phyloP scores from a whole-genome alignment of 2,797 vertebrate species.

The Hypotaenidia okinawae region DNA sequence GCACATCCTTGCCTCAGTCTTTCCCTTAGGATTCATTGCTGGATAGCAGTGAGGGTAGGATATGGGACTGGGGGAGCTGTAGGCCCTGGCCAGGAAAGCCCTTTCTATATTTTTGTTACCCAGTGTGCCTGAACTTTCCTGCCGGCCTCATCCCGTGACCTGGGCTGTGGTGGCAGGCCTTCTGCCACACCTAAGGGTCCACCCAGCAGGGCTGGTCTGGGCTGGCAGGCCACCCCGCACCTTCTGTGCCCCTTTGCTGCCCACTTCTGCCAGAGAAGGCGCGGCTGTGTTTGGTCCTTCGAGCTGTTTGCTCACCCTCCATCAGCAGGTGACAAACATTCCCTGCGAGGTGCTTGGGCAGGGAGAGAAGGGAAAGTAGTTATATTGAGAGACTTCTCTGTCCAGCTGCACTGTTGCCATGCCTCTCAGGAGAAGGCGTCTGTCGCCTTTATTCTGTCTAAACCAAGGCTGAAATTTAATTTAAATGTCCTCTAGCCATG shows the following conservation, averaged over 20 bases:
- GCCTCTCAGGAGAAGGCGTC: neutral
- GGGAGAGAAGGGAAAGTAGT: neutral
- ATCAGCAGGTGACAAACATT: neutral
- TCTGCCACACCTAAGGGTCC: neutral
- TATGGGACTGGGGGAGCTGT: neutral
- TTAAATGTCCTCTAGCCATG: neutral
- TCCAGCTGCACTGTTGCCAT: neutral
- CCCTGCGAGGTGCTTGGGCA: neutral
- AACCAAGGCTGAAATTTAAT: slow-evolving; percentile 4
- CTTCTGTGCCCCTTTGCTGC: neutral
- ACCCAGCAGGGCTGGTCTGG: neutral
- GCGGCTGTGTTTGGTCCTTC: neutral
- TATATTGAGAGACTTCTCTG: neutral
- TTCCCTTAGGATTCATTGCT: neutral
- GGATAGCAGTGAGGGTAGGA: neutral
- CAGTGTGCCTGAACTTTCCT: neutral
- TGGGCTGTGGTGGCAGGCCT: neutral
- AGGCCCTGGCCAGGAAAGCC: neutral
- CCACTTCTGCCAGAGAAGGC: neutral
- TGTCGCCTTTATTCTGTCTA: neutral
- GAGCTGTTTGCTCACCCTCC: neutral
- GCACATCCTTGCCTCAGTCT: rapidly evolving
- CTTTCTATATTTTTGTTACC: neutral
- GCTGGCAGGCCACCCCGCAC: neutral
- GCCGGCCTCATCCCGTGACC: neutral